These are phyloP conservation scores for Lucilia cuprina DNA, from an alignment of 1,140 invertebrate genomes.

Conservation along the genomic window DNA sequence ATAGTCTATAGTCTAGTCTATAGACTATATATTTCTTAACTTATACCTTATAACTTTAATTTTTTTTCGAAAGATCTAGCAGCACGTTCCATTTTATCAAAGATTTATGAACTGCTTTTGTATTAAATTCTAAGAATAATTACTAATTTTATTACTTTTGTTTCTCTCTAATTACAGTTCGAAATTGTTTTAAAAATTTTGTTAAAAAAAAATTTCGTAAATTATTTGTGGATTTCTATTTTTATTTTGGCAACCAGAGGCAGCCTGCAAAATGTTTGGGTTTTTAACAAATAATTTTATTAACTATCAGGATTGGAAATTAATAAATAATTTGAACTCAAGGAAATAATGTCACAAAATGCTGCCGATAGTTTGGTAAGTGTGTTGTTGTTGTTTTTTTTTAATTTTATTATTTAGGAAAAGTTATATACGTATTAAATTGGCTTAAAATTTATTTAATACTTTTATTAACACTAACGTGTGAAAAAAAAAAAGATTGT, in stretches of 20 bases:
- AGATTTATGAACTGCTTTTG: no score
- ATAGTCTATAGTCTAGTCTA: no score
- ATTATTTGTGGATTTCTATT: neutral
- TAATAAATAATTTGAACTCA: constrained; percentile 36
- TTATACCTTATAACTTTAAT: no score
- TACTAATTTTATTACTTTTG: no score
- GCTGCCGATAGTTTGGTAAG: constrained; percentile 61
- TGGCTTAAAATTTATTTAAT: neutral
- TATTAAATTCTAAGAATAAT: no score
- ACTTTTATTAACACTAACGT: constrained; percentile 16
- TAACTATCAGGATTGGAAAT: neutral
- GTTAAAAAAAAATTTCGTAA: neutral
- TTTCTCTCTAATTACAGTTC: neutral
- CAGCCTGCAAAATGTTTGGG: neutral
- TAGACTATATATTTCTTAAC: no score
- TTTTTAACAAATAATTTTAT: neutral
- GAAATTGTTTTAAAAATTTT: neutral
- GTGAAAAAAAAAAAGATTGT: neutral
- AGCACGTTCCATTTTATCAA: no score
- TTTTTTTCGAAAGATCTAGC: no score
- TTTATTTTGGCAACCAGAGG: neutral
- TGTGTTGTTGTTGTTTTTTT: constrained; percentile 29
- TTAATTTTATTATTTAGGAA: neutral
- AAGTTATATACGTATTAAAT: neutral
- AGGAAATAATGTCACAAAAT: constrained; percentile 60